Evolutionary conservation across 2,888 invertebrate genomes (phyloP).

Genomic region (Mycalesis mineus): DNA sequence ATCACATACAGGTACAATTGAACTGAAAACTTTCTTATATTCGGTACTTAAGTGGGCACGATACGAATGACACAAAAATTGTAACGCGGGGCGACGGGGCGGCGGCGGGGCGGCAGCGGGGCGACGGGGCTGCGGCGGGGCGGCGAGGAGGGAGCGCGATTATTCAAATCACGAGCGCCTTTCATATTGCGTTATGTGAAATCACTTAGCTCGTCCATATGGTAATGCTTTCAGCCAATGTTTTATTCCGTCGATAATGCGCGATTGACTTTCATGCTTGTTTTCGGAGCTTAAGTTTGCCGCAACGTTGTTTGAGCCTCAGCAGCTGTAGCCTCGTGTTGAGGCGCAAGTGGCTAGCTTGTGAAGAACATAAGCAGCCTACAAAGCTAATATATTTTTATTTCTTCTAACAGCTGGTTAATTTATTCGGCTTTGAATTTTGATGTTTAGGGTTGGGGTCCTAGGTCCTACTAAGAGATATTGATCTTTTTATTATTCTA

Average conservation of each 20-base stretch:
- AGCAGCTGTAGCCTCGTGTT: not conserved
- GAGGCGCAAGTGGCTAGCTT: no score
- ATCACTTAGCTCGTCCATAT: constrained; percentile 18
- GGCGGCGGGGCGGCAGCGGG: not conserved
- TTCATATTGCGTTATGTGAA: constrained; percentile 12
- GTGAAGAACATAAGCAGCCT: no score
- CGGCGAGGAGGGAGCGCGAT: no score
- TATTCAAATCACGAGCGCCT: constrained; percentile 24
- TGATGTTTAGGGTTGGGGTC: no score
- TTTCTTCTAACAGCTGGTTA: no score
- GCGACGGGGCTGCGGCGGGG: not conserved
- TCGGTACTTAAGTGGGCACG: not conserved
- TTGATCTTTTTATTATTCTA: no score
- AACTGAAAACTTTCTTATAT: no score
- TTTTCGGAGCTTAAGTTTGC: not conserved
- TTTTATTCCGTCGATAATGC: constrained; percentile 9
- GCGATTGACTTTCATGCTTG: constrained; percentile 4
- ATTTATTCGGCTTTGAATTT: no score
- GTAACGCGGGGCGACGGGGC: not conserved
- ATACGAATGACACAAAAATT: not conserved
- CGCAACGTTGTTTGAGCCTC: not conserved
- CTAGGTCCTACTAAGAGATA: no score
- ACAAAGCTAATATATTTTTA: no score
- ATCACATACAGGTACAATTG: no score
- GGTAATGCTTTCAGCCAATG: constrained; percentile 5